Percentiles rank a stretch among this genome's conserved stretches.
These are phyloP conservation scores for Atopsyche davidsoni DNA, from an alignment of 1,140 invertebrate species.

Conservation along the genomic window DNA sequence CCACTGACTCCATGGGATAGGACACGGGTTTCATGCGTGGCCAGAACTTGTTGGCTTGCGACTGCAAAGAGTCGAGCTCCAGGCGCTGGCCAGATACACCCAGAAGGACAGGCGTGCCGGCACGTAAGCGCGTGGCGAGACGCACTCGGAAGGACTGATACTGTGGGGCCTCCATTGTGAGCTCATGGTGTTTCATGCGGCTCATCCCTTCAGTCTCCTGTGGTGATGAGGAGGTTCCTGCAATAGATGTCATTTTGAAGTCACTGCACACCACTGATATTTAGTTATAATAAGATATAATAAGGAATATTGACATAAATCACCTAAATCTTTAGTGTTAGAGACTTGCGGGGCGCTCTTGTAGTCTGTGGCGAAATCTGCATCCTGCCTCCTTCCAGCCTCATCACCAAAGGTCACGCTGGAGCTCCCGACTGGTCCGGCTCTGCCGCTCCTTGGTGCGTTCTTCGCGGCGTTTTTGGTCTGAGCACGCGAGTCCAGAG, in stretches of 20 bases:
- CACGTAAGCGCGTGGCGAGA: slow-evolving; percentile 70
- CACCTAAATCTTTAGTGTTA: no score
- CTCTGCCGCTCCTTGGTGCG: slow-evolving; percentile 1
- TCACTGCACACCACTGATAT: no score
- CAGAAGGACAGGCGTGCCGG: slow-evolving; percentile 77
- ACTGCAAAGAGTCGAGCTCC: slow-evolving; percentile 80
- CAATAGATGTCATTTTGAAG: no score
- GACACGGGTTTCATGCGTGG: slow-evolving; percentile 56
- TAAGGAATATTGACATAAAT: no score
- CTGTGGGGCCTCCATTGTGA: slow-evolving; percentile 71
- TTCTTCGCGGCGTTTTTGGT: background rate
- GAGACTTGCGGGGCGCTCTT: no score
- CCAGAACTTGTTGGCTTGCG: slow-evolving; percentile 66
- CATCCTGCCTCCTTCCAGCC: background rate
- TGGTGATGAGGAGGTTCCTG: slow-evolving; percentile 11
- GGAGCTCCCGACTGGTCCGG: slow-evolving; percentile 8
- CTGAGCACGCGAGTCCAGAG: slow-evolving; percentile 19
- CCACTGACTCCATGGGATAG: slow-evolving; percentile 78
- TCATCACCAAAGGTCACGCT: slow-evolving; percentile 20
- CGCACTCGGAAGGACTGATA: slow-evolving; percentile 79
- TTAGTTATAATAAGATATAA: no score
- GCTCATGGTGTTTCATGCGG: slow-evolving; percentile 63
- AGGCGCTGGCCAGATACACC: slow-evolving; percentile 86
- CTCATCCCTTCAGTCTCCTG: slow-evolving; percentile 47
- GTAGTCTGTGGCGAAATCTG: slow-evolving; percentile 11